These are phyloP conservation scores for Cirrhinus molitorella DNA, from an alignment of 2,797 vertebrate species.

Conservation along the genomic window DNA sequence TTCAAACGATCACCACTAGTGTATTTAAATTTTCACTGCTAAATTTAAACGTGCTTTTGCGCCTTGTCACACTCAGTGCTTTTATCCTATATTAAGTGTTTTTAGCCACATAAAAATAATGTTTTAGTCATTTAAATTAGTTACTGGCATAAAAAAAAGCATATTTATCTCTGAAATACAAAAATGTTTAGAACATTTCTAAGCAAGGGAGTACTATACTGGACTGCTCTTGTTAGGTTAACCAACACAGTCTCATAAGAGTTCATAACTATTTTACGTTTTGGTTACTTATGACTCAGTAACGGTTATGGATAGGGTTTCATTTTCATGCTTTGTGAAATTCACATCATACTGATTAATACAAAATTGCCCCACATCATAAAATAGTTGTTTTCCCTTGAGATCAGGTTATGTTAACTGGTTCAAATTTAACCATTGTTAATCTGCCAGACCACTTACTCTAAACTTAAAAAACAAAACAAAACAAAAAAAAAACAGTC, in stretches of 20 bases:
- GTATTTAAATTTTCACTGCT: too few relatives aligned
- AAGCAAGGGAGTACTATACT: not conserved
- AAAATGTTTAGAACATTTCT: not conserved
- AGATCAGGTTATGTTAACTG: not conserved
- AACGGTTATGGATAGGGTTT: not conserved
- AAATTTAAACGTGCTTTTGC: too few relatives aligned
- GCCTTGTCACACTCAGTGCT: too few relatives aligned
- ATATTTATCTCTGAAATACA: not conserved
- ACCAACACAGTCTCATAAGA: not conserved
- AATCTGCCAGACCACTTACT: slow-evolving; percentile 20
- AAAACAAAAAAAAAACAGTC: slow-evolving; percentile 14
- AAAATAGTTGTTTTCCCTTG: slow-evolving; percentile 16
- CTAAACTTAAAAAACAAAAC: not conserved
- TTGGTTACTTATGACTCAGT: not conserved
- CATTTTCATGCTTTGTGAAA: not conserved
- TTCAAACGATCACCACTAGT: too few relatives aligned
- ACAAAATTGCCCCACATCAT: not conserved
- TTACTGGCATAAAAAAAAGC: too few relatives aligned
- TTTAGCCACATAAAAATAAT: too few relatives aligned
- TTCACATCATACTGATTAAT: not conserved
- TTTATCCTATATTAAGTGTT: too few relatives aligned
- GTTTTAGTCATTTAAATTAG: too few relatives aligned
- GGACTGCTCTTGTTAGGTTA: not conserved
- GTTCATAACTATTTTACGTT: not conserved
- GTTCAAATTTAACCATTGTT: slow-evolving; percentile 41